A percentile compares a stretch with the other conserved stretches of the same genome.
Conservation (phyloP, 2,888 invertebrate genomes). For the Athalia circularis region DNA sequence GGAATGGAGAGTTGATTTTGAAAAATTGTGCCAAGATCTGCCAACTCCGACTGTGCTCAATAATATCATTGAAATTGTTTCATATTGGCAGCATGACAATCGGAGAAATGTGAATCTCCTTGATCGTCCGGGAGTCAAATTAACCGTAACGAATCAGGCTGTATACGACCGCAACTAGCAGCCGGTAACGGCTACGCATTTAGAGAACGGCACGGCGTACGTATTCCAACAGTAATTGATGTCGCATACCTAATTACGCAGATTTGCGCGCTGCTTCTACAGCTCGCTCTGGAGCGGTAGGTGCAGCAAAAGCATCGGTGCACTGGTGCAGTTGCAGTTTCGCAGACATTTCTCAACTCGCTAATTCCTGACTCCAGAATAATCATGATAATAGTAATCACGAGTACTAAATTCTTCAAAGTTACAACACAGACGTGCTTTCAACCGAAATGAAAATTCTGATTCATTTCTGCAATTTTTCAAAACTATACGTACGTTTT, state of each 20-base stretch:
- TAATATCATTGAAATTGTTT: not conserved
- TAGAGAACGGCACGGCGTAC: not conserved
- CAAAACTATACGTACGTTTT: too few relatives aligned
- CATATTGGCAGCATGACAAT: not conserved
- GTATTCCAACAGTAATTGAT: conserved; percentile 30
- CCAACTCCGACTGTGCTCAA: not conserved
- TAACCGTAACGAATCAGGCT: conserved; percentile 18
- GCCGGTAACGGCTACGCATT: not conserved
- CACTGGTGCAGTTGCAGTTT: too few relatives aligned
- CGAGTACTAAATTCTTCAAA: too few relatives aligned
- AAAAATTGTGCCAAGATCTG: not conserved
- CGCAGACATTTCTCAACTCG: not conserved
- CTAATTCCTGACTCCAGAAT: not conserved
- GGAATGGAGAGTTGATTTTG: too few relatives aligned
- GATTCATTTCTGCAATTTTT: too few relatives aligned
- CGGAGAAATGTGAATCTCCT: conserved; percentile 14
- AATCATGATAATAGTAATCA: too few relatives aligned
- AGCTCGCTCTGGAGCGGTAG: too few relatives aligned
- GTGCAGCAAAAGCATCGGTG: too few relatives aligned
- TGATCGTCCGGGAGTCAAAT: conserved; percentile 30
- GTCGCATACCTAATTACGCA: conserved; percentile 35
- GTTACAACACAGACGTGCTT: too few relatives aligned
- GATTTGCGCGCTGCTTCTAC: conserved; percentile 6
- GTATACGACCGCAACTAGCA: conserved; percentile 26
- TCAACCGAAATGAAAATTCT: too few relatives aligned